Conservation (phyloP, 2,888 invertebrate genomes). For the Leptopilina myrica region DNA sequence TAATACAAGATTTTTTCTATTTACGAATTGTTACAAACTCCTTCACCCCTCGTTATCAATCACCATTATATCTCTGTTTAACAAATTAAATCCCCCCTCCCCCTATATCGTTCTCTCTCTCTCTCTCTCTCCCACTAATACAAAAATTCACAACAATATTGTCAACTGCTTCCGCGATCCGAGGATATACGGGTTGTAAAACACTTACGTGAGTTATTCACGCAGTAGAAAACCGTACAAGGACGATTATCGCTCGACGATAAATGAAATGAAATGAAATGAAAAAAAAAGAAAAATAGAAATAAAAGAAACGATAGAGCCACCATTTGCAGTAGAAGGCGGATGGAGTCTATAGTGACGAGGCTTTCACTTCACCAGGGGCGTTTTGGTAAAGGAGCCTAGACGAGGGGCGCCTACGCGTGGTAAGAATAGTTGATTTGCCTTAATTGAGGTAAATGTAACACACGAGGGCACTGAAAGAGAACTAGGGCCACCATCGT, state of each 20-base stretch:
- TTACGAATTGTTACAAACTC: too few species aligned
- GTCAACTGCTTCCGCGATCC: constrained; percentile 41
- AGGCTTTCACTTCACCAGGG: constrained; percentile 40
- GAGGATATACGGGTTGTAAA: constrained; percentile 54
- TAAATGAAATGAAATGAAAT: not conserved
- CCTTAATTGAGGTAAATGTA: constrained; percentile 19
- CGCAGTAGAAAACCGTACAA: constrained; percentile 27
- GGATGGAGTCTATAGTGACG: constrained; percentile 40
- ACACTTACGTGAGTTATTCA: constrained; percentile 32
- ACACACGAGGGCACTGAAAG: not conserved
- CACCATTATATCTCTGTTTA: too few species aligned
- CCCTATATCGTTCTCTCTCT: constrained; percentile 45
- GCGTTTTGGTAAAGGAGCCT: constrained; percentile 29
- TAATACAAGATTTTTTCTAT: too few species aligned
- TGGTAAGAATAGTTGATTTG: constrained; percentile 16
- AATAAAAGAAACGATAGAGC: constrained; percentile 19
- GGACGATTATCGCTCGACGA: constrained; percentile 33
- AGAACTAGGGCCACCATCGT: constrained; percentile 5
- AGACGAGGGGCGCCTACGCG: constrained; percentile 20
- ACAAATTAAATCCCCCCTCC: constrained; percentile 15
- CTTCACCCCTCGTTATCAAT: not conserved
- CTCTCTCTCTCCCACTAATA: constrained; percentile 27
- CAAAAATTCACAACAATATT: constrained; percentile 29
- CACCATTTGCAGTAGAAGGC: constrained; percentile 1
- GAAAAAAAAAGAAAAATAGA: not conserved